A percentile compares a stretch with the other conserved stretches of the same genome.
Conservation (phyloP, 2,888 invertebrate species). For the Hofmannophila pseudospretella region DNA sequence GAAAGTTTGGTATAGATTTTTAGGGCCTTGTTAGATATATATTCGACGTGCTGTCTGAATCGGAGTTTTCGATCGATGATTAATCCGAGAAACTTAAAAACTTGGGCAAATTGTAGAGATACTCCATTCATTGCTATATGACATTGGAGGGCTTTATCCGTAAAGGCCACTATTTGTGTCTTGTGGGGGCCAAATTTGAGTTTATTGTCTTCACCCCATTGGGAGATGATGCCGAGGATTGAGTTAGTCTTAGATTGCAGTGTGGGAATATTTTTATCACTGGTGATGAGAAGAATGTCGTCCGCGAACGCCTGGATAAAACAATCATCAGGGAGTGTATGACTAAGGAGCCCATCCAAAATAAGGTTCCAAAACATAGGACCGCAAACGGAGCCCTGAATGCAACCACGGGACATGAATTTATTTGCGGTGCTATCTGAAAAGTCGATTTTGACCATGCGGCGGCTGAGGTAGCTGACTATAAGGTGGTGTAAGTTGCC, state of each 20-base stretch:
- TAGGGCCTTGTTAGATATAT: constrained; percentile 3
- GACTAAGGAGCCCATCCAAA: constrained; percentile 1
- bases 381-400: constrained; percentile 13
- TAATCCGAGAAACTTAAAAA: not conserved
- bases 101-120: constrained; percentile 6
- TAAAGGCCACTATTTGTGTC: constrained; percentile 7
- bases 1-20: constrained; percentile 8
- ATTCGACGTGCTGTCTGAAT: too few relatives aligned
- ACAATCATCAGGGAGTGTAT: not conserved
- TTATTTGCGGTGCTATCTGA: constrained; percentile 4
- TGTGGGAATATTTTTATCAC: not conserved
- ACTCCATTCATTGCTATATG: not conserved
- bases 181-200: constrained; percentile 8
- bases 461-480: constrained; percentile 2
- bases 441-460: constrained; percentile 3
- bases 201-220: too few relatives aligned
- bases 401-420: constrained; percentile 12
- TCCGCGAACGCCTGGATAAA: constrained; percentile 4
- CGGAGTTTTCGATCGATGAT: too few relatives aligned
- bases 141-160: not conserved
- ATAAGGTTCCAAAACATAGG: constrained; percentile 4
- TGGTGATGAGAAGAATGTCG: constrained; percentile 1
- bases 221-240: not conserved
- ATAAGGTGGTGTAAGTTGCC: constrained; percentile 2
- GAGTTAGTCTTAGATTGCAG: not conserved